Evolutionary conservation across 2,888 invertebrate genomes (phyloP).

Genomic region (Lampropteryx suffumata): DNA sequence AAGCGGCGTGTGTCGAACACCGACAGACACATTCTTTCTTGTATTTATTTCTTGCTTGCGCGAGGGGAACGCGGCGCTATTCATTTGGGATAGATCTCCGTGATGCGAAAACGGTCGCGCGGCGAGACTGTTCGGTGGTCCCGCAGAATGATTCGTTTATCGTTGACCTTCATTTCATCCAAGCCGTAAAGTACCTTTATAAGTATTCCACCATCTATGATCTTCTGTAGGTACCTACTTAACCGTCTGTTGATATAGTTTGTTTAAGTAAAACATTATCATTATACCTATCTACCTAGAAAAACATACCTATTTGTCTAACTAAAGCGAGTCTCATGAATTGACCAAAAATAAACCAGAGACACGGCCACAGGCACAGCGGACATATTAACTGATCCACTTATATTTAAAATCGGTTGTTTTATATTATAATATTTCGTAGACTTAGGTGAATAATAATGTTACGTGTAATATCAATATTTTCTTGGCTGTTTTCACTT

Average conservation of each 20-base stretch:
- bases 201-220: too few relatives aligned
- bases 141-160: conserved; percentile 16
- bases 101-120: conserved; percentile 24
- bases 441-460: conserved; percentile 12
- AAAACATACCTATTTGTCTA: too few relatives aligned
- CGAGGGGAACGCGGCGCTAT: conserved; percentile 36
- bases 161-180: conserved; percentile 28
- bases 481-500: conserved; percentile 6
- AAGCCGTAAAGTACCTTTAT: not conserved
- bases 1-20: conserved; percentile 50
- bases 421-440: not conserved
- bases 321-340: too few relatives aligned
- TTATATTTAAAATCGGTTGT: not conserved
- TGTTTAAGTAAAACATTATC: too few relatives aligned
- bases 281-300: too few relatives aligned
- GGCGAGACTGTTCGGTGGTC: conserved; percentile 21
- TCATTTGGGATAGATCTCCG: conserved; percentile 39
- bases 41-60: conserved; percentile 47
- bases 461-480: conserved; percentile 16
- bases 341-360: too few relatives aligned
- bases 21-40: conserved; percentile 60
- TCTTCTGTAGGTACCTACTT: not conserved
- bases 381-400: too few relatives aligned
- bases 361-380: too few relatives aligned
- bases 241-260: too few relatives aligned